A percentile compares a stretch with the other conserved stretches of the same genome.
phyloP scores from a whole-genome alignment of 92 coral and sea anemone genomes.

The Heteractis magnifica region DNA sequence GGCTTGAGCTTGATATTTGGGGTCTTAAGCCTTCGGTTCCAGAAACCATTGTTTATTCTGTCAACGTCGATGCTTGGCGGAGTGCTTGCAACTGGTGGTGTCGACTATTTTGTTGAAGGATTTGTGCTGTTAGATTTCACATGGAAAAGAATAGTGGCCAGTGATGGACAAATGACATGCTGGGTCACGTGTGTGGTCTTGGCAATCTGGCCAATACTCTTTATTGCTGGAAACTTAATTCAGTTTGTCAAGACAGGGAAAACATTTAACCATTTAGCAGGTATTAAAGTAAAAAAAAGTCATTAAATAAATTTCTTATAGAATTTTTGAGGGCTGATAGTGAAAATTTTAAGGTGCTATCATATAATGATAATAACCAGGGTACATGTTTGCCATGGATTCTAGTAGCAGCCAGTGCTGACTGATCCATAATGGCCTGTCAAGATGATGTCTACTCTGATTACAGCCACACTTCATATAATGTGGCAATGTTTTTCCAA shows the following conservation, averaged over 20 bases:
- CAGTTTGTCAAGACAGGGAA: constrained; percentile 85
- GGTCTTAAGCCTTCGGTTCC: constrained; percentile 72
- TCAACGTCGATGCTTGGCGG: constrained; percentile 87
- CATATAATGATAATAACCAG: too few relatives aligned
- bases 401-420: too few relatives aligned
- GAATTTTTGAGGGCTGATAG: too few relatives aligned
- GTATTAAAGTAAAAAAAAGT: constrained; percentile 31
- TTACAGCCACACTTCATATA: too few relatives aligned
- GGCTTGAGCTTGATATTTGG: constrained; percentile 74
- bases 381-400: too few relatives aligned
- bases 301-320: background rate
- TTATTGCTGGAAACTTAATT: constrained; percentile 69
- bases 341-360: too few relatives aligned
- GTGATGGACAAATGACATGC: constrained; percentile 51
- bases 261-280: constrained; percentile 69
- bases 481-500: too few relatives aligned
- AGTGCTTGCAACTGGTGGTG: constrained; percentile 64
- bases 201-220: constrained; percentile 78
- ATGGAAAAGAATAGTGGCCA: constrained; percentile 82
- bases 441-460: too few relatives aligned
- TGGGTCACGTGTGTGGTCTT: constrained; percentile 84
- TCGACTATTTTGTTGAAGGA: constrained; percentile 83
- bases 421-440: too few relatives aligned
- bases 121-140: constrained; percentile 70
- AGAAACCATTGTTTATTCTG: constrained; percentile 75